Base-by-base conservation (phyloP, 2,113 vertebrate species). In the Dasyornis broadbenti region DNA sequence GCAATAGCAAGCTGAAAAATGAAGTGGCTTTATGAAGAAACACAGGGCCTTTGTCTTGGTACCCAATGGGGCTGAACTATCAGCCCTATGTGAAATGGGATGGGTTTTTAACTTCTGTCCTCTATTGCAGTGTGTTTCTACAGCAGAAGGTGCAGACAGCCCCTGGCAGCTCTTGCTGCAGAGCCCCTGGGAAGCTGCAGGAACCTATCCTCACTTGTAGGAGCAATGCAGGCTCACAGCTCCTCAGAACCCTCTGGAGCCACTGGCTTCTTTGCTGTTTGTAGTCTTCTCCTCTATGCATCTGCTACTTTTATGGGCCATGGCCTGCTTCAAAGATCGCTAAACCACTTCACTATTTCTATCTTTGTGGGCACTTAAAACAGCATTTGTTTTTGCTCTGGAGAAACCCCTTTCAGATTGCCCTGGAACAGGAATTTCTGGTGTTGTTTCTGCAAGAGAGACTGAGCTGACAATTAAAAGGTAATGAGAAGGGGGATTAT, bases 31-130 rank as follows among this genome's bases (percentile, higher is more conserved):
- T 49, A 66, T 27, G 27, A 66, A 66, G 70, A 79, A 75, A 53
- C 10, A 42, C 4, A 6, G 18, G 22, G 11, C 11, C 26, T 61
- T 57, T 9, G 9, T 33, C 39, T 71, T 50, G 18, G 53, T 57
- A 64, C 22, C 44, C 53, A 19, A 0, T 0, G 0, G 21, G n/a
- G 31, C 26, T 72, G 63, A 83, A 30, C 11, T 49, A 11, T 27
- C 42, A 54, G 2, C 30, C 15, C 30, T 50, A 13, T 39, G 33
- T 1, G 2, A 89, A 95, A 49, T 14, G 20, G 16, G 27, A 26
- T 40, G 22, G 11, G 2, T 2, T 60, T 94, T 78, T 61, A 47
- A 33, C 49, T 77, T 78, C 30, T 3, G 4, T 59, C 35, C 23
- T 63, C 15, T 39, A 18, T 40, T 45, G 20, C 0, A 0, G 39